These are phyloP conservation scores for Urocynchramus pylzowi DNA, from an alignment of 2,113 vertebrate genomes.

Conservation along the genomic window DNA sequence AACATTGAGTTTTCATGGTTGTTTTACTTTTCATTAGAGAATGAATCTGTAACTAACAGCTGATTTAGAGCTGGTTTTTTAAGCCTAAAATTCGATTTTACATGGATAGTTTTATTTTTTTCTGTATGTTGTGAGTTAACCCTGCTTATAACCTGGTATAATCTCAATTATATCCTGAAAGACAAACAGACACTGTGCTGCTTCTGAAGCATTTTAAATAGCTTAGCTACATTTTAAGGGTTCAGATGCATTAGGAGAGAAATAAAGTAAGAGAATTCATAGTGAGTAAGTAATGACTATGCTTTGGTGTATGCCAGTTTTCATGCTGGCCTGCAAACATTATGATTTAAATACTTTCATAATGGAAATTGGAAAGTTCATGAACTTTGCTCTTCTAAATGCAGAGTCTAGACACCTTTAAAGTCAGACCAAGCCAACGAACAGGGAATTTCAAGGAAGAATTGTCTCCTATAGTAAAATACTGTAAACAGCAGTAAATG, in stretches of 20 bases:
- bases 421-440: background rate
- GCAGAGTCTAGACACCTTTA: background rate
- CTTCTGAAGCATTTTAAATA: background rate
- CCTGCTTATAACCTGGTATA: background rate
- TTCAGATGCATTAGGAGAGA: background rate
- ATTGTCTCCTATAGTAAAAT: background rate
- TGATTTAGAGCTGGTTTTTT: background rate
- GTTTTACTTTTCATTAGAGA: background rate
- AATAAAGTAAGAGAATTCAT: background rate
- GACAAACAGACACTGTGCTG: background rate
- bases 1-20: background rate
- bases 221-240: background rate
- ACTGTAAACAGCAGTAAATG: background rate
- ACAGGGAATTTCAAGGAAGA: background rate
- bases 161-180: background rate
- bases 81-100: background rate
- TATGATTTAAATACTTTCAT: background rate
- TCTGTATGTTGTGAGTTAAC: background rate
- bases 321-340: background rate
- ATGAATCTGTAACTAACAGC: background rate
- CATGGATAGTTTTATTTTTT: background rate
- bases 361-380: background rate
- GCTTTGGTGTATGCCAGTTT: background rate
- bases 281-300: background rate
- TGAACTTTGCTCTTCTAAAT: background rate